Evolutionary conservation across 2,888 invertebrate genomes (phyloP).

Genomic region (Branchellion lobata): DNA sequence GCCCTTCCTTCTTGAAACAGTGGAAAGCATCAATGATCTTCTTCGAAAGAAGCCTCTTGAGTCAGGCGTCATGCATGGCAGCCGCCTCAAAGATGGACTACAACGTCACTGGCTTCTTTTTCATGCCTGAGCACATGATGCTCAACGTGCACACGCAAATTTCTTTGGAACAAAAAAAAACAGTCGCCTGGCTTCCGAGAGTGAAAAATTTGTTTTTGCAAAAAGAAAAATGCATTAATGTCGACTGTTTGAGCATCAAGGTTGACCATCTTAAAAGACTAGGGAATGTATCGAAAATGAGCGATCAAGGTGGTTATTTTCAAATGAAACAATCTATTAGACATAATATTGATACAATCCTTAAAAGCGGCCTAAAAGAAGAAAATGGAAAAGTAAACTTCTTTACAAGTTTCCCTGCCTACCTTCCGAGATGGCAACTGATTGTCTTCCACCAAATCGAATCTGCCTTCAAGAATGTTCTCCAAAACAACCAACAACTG

Average conservation of each 20-base stretch:
- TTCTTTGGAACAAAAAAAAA: background rate
- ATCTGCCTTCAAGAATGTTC: background rate
- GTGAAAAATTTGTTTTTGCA: background rate
- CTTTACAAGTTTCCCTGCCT: background rate
- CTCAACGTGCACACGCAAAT: conserved; percentile 17
- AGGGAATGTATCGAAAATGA: too few relatives aligned
- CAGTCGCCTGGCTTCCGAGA: background rate
- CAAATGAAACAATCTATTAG: too few relatives aligned
- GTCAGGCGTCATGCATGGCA: conserved; percentile 46
- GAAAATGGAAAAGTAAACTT: too few relatives aligned
- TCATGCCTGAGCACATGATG: conserved; percentile 48
- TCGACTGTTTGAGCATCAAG: background rate
- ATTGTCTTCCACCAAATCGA: background rate
- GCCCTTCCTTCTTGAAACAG: conserved; percentile 30
- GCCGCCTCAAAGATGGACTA: conserved; percentile 49
- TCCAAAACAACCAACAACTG: background rate
- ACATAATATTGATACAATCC: too few relatives aligned
- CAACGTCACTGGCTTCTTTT: conserved; percentile 50
- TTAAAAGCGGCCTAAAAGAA: too few relatives aligned
- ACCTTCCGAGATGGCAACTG: background rate
- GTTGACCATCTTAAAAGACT: too few relatives aligned
- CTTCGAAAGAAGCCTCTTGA: conserved; percentile 10
- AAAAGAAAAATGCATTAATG: background rate
- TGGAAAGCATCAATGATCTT: conserved; percentile 49
- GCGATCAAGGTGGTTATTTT: too few relatives aligned